These are phyloP conservation scores for Dipodomys spectabilis DNA, from an alignment of 2,113 vertebrate species.

Conservation along the genomic window DNA sequence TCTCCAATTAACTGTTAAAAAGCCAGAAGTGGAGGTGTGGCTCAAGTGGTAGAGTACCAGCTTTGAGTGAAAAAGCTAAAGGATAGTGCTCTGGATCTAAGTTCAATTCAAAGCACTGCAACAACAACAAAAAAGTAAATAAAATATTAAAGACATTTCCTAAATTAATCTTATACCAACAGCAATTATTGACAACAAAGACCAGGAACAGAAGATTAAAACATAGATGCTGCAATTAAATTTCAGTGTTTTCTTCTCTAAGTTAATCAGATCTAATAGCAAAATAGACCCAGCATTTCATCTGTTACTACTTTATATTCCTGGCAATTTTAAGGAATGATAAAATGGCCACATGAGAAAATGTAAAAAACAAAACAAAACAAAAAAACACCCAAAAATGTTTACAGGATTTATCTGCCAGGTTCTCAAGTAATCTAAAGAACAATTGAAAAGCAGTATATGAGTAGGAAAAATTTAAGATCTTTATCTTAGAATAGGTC, in stretches of 20 bases:
- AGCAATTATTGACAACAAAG: slow-evolving; percentile 15
- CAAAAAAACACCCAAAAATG: background rate
- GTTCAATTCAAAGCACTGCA: too few relatives aligned
- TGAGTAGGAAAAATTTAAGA: background rate
- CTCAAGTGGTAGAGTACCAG: too few relatives aligned
- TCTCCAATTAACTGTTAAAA: too few relatives aligned
- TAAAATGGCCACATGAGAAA: background rate
- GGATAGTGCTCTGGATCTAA: too few relatives aligned
- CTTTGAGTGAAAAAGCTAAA: too few relatives aligned
- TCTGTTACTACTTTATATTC: background rate
- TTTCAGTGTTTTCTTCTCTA: background rate
- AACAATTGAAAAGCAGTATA: slow-evolving; percentile 3
- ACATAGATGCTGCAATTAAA: background rate
- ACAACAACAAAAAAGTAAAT: too few relatives aligned
- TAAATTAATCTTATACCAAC: background rate
- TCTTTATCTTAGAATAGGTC: background rate
- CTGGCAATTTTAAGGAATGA: slow-evolving; percentile 8
- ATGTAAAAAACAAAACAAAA: too few relatives aligned
- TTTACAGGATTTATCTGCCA: background rate
- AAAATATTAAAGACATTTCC: too few relatives aligned
- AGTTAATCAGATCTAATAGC: slow-evolving; percentile 3
- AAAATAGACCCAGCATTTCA: background rate
- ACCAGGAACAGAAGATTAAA: slow-evolving; percentile 2
- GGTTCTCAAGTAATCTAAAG: background rate
- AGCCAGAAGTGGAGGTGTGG: too few relatives aligned